Percentiles rank a stretch among this genome's conserved stretches.
Conservation (phyloP, 2,113 vertebrate species). For the Herpailurus yagouaroundi region DNA sequence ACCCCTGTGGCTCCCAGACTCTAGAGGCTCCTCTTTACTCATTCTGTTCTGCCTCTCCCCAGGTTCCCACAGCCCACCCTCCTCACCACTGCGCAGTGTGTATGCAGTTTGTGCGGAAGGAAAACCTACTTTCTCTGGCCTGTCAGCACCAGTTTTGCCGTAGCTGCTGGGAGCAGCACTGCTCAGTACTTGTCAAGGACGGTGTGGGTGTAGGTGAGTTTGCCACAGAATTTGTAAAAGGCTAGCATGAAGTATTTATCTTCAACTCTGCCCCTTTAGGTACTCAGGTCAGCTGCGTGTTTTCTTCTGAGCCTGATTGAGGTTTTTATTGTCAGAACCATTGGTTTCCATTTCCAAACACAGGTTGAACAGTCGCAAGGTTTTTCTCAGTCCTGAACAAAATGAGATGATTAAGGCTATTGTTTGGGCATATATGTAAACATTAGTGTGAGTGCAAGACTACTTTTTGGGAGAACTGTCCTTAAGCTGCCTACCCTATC, state of each 20-base stretch:
- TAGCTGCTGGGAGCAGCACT: constrained; percentile 99
- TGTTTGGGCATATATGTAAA: background rate
- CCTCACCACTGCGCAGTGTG: constrained; percentile 97
- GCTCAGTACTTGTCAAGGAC: constrained; percentile 98
- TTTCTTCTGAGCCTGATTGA: constrained; percentile 10
- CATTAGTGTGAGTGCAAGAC: background rate
- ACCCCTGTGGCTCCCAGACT: too few species aligned
- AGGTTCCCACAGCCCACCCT: constrained; percentile 89
- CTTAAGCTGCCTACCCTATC: background rate
- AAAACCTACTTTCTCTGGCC: constrained; percentile 94
- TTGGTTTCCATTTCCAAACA: constrained; percentile 9
- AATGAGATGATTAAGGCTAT: background rate
- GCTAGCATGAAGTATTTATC: background rate
- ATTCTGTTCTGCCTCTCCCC: constrained; percentile 51
- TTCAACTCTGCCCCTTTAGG: background rate
- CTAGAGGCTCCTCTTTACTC: background rate
- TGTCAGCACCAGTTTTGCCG: constrained; percentile 99
- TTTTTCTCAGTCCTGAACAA: background rate
- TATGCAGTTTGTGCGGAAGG: constrained; percentile 97
- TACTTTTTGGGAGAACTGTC: background rate
- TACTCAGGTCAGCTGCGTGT: background rate
- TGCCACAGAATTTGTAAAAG: background rate
- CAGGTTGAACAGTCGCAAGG: background rate
- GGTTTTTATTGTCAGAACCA: background rate
- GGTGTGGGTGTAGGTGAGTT: constrained; percentile 97